Percentiles rank a stretch among this genome's conserved stretches.
These are phyloP conservation scores for Drosophila tropicalis DNA, from an alignment of 1,140 invertebrate genomes.

Conservation along the genomic window DNA sequence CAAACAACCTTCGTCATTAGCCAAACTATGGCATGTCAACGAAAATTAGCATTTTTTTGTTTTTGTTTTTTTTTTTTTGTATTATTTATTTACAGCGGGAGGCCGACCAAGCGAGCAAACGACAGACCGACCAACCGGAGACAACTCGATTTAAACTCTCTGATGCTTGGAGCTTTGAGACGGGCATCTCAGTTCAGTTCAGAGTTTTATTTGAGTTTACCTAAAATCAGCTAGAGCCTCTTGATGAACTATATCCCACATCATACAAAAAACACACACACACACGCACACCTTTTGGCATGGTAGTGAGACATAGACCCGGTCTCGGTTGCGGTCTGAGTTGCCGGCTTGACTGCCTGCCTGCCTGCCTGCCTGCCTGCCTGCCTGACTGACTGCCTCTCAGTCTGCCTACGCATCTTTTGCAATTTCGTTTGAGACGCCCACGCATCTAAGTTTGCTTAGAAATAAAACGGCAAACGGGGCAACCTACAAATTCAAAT, in stretches of 20 bases:
- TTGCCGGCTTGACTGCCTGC: constrained; percentile 16
- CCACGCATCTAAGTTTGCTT: constrained; percentile 74
- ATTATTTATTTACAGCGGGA: constrained; percentile 52
- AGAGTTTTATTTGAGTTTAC: constrained; percentile 54
- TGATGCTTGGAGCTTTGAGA: constrained; percentile 24
- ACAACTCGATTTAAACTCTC: constrained; percentile 53
- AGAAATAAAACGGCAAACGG: constrained; percentile 64
- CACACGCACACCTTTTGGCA: not conserved
- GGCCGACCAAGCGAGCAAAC: constrained; percentile 23
- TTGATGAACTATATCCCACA: constrained; percentile 61
- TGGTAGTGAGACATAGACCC: constrained; percentile 19
- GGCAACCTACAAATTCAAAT: constrained; percentile 63
- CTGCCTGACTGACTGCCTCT: constrained; percentile 21
- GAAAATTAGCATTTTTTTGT: constrained; percentile 76
- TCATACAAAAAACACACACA: constrained; percentile 22
- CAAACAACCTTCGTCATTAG: constrained; percentile 80
- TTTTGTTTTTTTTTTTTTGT: no score
- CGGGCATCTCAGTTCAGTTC: constrained; percentile 16
- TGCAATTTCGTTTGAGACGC: constrained; percentile 77
- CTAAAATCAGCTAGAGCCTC: constrained; percentile 54
- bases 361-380: constrained; percentile 7
- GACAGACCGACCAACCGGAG: constrained; percentile 15
- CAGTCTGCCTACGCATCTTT: constrained; percentile 74
- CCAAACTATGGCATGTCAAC: constrained; percentile 81
- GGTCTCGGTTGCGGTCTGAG: constrained; percentile 5